Percentiles rank a stretch among this genome's conserved stretches.
phyloP scores from a whole-genome alignment of 2,797 vertebrate species.

The Monodelphis domestica region DNA sequence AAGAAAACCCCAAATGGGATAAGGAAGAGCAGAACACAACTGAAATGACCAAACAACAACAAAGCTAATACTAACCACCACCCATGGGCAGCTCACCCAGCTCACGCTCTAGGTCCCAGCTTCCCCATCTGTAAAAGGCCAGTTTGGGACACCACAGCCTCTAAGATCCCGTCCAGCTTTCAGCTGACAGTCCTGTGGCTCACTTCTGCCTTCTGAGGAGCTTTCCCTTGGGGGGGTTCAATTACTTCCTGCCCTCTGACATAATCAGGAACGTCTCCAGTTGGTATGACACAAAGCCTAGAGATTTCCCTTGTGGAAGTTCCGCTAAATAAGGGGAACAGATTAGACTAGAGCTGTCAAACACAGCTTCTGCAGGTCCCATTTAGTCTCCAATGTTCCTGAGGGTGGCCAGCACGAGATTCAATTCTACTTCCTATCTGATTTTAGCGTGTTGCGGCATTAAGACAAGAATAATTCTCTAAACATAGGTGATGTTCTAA shows the following conservation, averaged over 20 bases:
- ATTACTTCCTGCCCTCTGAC: not conserved
- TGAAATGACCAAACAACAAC: too few species aligned
- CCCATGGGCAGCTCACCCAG: not conserved
- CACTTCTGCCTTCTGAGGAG: not conserved
- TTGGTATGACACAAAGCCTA: not conserved
- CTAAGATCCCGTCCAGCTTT: not conserved
- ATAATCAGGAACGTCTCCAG: not conserved
- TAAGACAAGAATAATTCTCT: too few species aligned
- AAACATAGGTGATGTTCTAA: too few species aligned
- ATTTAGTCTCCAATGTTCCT: not conserved
- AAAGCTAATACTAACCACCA: not conserved
- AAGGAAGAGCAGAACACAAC: too few species aligned
- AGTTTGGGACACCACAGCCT: not conserved
- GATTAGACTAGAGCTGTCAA: not conserved
- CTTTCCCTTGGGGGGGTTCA: not conserved
- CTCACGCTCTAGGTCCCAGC: not conserved
- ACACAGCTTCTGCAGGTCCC: not conserved
- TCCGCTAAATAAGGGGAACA: not conserved
- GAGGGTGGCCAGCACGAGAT: not conserved
- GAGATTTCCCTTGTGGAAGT: not conserved
- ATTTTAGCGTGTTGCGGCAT: too few species aligned
- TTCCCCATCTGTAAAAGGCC: constrained; percentile 15
- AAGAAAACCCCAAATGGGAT: too few species aligned
- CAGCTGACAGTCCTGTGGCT: not conserved
- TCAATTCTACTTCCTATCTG: not conserved